A percentile compares a stretch with the other conserved stretches of the same genome.
Conservation (phyloP, 2,888 invertebrate genomes). For the Macrosoma leucophasiata region DNA sequence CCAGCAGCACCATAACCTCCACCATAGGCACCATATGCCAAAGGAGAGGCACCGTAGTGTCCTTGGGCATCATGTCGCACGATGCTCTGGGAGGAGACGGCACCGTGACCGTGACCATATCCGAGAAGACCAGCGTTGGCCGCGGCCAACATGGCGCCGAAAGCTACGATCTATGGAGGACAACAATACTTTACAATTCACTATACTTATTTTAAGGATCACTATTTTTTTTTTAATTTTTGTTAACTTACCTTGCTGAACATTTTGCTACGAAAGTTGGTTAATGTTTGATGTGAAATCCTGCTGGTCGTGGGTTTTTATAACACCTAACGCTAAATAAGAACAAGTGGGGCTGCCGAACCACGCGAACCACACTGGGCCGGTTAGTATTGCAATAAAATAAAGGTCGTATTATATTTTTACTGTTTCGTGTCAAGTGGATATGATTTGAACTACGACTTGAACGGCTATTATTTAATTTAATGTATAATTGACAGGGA, state of each 20-base stretch:
- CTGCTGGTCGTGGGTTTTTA: constrained; percentile 40
- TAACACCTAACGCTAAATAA: constrained; percentile 9
- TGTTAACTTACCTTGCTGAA: constrained; percentile 18
- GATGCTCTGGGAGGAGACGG: constrained; percentile 35
- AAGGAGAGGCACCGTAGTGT: constrained; percentile 27
- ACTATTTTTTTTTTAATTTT: neutral
- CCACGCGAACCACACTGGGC: constrained; percentile 8
- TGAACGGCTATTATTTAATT: too few relatives aligned
- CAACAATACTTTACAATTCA: neutral
- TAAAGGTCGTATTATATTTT: constrained; percentile 13
- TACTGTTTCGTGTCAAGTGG: too few relatives aligned
- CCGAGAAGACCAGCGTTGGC: constrained; percentile 58
- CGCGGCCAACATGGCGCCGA: constrained; percentile 58
- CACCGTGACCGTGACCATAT: constrained; percentile 37
- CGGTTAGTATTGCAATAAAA: constrained; percentile 14
- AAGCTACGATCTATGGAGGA: constrained; percentile 53
- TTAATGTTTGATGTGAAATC: constrained; percentile 19
- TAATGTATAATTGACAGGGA: too few relatives aligned
- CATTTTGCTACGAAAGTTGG: constrained; percentile 18
- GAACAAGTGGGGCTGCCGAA: constrained; percentile 10
- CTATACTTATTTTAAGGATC: neutral
- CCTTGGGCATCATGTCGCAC: constrained; percentile 31
- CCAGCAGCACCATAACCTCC: constrained; percentile 32
- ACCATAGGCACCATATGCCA: constrained; percentile 28
- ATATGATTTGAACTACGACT: too few relatives aligned